Evolutionary conservation across 1,140 invertebrate genomes (phyloP), one percentile per base, ranked within the genome.

Genomic region (Drosophila insularis): DNA sequence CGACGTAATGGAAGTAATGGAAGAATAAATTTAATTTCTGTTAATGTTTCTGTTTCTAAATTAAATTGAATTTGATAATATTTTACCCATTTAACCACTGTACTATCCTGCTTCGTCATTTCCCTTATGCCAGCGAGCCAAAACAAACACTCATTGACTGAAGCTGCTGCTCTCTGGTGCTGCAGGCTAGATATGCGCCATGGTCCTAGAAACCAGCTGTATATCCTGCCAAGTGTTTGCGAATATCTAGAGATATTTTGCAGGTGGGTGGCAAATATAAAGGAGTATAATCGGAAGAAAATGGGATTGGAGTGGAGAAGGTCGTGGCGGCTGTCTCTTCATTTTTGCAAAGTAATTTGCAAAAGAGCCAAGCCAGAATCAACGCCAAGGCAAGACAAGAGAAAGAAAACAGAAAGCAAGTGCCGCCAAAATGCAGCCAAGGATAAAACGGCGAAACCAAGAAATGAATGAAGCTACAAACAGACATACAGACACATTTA

Each of bases 301-400:
- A 27, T 5, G 27, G 27, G 4, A 27, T 4, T 27, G 0, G 27
- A 27, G 37, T 17, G 17, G 43, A 21, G 10, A 17, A 17, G 10
- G 39, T 40, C 32, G 32, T 7, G n/a, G 46, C 61, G 70, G 75
- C 78, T 87, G 87, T 89, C 84, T 71, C 74, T 84, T 80, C 74
- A 87, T 89, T 90, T 90, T 81, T 84, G 84, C 89, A 90, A 90
- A 90, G 89, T 81, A 90, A 90, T 90, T 90, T 90, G 89, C 84
- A 85, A 81, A 80, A 86, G 78, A 81, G 80, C 67, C 74, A 70
- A 63, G 60, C 64, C 63, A 76, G 60, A 76, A 39, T 63, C 39
- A 46, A 58, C 13, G 64, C 31, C 19, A 32, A 21, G 27, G 21
- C 21, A 55, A 31, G 37, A 43, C 37, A 43, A 23, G 37, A 14